Evolutionary conservation across 2,888 invertebrate genomes (phyloP), one percentile per base, ranked within the genome.

Genomic region (Drosophila pegasa): DNA sequence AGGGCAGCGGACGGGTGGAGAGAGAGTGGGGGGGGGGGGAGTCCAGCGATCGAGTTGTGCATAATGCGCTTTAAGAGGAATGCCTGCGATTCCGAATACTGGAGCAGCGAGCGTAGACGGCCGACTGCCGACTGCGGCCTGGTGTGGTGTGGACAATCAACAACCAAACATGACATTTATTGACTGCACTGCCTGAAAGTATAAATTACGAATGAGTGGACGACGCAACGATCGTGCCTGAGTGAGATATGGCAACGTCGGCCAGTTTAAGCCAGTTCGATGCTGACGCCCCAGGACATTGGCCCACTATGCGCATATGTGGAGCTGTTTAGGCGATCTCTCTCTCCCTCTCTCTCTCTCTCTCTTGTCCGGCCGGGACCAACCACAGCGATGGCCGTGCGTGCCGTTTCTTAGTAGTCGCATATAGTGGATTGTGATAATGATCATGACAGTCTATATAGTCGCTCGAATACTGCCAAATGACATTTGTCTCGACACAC

Each of bases 391-490:
- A 71, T 77, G 76, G 76, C 57, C 57, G 60, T 87, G 75, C 75
- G 66, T 83, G 81, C 67, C 83, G 57, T 78, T 80, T 78, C 70
- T 48, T 63, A 70, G 73, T 68, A 57, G 76, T 55, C 48, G 69
- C 71, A 72, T 84, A 87, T 78, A 75, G 74, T 78, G 78, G 79
- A 81, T 87, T 87, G 91, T 88, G 90, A 90, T 90, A 90, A 90
- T 90, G 90, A 90, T 90, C 90, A 89, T 91, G 90, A 91, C 91
- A 91, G 91, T 80, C 88, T 90, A 89, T 90, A 89, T 90, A 90
- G 90, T 88, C 90, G 72, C 83, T 82, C 88, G 83, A 90, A 89
- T 80, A 84, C 89, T 90, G 89, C 82, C 91, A 85, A 89, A 89
- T 88, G 88, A 88, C 86, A 89, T 88, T 87, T 86, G 90, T 89